These are phyloP conservation scores for Brachyrhaphis roseni DNA, from an alignment of 2,797 vertebrate genomes.

Conservation along the genomic window DNA sequence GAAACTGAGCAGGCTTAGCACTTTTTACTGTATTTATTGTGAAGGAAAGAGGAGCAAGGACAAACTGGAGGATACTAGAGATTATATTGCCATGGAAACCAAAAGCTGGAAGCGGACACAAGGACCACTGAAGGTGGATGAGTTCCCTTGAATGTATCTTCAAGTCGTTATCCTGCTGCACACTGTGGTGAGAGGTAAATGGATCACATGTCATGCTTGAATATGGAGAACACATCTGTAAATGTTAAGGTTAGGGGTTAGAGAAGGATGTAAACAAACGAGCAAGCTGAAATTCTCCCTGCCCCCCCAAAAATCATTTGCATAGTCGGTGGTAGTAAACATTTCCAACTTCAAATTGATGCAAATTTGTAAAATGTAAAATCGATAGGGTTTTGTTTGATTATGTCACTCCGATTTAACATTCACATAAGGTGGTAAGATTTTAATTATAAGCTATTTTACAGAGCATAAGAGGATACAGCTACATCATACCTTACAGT, in stretches of 20 bases:
- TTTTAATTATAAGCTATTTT: background rate
- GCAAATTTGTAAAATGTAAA: background rate
- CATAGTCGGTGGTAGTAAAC: background rate
- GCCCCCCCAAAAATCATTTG: background rate
- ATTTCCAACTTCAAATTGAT: background rate
- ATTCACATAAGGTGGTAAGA: background rate
- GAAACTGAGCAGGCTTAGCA: conserved; percentile 70
- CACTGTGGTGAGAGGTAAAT: conserved; percentile 71
- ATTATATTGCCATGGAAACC: conserved; percentile 81
- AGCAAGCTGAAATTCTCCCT: background rate
- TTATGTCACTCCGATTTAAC: background rate
- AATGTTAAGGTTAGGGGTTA: background rate
- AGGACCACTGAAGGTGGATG: conserved; percentile 76
- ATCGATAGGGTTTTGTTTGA: background rate
- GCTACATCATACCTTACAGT: background rate
- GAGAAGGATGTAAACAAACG: background rate
- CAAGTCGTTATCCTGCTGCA: conserved; percentile 40
- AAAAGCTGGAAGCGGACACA: conserved; percentile 70
- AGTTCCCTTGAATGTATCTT: conserved; percentile 64
- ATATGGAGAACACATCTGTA: background rate
- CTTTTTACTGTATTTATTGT: conserved; percentile 36
- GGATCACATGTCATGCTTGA: conserved; percentile 21
- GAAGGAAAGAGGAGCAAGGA: conserved; percentile 36
- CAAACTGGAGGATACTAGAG: conserved; percentile 69
- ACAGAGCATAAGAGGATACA: background rate